Evolutionary conservation across 1,140 invertebrate genomes (phyloP).

Genomic region (Aphis gossypii): DNA sequence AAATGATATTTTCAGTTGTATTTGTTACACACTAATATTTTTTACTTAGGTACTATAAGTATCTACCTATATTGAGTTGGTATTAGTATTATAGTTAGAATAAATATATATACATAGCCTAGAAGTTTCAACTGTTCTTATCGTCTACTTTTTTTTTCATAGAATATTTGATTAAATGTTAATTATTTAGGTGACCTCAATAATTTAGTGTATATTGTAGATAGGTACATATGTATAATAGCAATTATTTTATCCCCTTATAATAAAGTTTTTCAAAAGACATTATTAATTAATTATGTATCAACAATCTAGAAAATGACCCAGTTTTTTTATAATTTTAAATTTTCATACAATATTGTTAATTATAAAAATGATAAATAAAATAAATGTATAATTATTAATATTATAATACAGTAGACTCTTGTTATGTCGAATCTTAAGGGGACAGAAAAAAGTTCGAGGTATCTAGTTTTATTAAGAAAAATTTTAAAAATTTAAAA

Average conservation of each 20-base stretch:
- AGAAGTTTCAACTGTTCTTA: conserved; percentile 3
- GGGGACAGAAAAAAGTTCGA: too few relatives aligned
- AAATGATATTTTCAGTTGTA: neutral
- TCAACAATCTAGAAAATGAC: neutral
- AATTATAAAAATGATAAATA: neutral
- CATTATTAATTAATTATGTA: neutral
- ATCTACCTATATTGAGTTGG: neutral
- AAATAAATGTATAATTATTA: too few relatives aligned
- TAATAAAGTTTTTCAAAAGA: neutral
- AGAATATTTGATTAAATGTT: conserved; percentile 18
- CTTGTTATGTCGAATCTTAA: too few relatives aligned
- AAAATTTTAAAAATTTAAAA: too few relatives aligned
- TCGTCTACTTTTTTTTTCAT: neutral
- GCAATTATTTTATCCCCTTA: neutral
- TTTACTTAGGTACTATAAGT: neutral
- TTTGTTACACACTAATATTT: neutral
- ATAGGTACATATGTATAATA: neutral
- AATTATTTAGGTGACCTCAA: conserved; percentile 28
- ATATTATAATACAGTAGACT: too few relatives aligned
- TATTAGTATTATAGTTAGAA: neutral
- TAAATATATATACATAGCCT: neutral
- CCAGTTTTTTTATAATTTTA: neutral
- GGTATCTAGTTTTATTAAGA: too few relatives aligned
- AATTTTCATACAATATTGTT: neutral
- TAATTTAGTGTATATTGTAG: neutral